Evolutionary conservation across 2,113 vertebrate species (phyloP), one percentile per base, ranked within the genome.

Genomic region (Sinocyclocheilus rhinocerous): DNA sequence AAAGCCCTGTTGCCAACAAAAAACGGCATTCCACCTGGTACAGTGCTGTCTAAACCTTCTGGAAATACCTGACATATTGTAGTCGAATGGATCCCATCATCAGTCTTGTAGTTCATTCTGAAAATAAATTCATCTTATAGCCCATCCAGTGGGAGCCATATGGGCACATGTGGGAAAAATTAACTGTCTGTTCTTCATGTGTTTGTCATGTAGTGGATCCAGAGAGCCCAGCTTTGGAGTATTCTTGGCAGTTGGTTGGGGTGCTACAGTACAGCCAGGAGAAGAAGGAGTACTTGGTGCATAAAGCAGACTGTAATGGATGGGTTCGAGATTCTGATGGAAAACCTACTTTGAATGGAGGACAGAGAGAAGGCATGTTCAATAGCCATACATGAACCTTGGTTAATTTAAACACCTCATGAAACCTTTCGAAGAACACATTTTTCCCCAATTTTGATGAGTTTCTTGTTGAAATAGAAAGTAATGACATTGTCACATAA

Each of bases 1-100:
- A 97, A 95, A 95, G 97, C 98, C 1, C 94, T 99, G 76, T 90
- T 99, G 42, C 96, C 96, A 78, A 92, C 90, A 5, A 90, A 95
- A 73, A 94, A 96, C 86, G 15, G 92, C 2, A 90, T 93, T 59
- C 90, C 93, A 50, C 93, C 94, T 0, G 96, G 97, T 97, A 95
- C 59, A 63, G 63, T 83, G 8, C 65, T 59, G 26, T 78, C 48
- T 70, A 11, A 88, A 73, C 55, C 81, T 16, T 76, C 39, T 36
- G 20, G 10, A 70, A 55, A 70, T 55, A n/a, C 39, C 61, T 69
- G 70, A 50, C 45, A 29, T 69, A 24, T 69, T 59, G 36, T 26
- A 45, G 29, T 42, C 20, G 26, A 72, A 33, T 52, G 48, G 39
- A 67, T 82, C n/a, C 42, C 24, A 45, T 69, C 59, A 77, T 67